Base-by-base conservation (phyloP, 2,888 invertebrate genomes). In the Dryobota labecula region DNA sequence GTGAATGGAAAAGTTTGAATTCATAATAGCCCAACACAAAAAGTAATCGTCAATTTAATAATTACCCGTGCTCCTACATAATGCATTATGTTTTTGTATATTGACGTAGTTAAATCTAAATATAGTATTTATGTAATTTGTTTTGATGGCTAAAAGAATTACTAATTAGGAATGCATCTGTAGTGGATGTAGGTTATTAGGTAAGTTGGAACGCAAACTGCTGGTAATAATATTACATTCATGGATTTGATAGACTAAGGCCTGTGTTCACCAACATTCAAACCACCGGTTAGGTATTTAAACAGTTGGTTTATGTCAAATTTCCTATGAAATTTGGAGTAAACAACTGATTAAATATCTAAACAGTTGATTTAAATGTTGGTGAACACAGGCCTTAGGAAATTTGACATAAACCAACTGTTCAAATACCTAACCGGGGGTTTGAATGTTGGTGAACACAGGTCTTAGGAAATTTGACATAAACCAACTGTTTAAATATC, bases 1-100 rank as follows among this genome's bases (percentile, higher is more conserved):
- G n/a, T n/a, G n/a, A 76, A 65, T 65, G 45, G 60, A 78, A 72
- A 76, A 60, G 15, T 72, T 61, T 13, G 43, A 60, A 33, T 64
- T 63, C 27, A 30, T 30, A 24, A 38, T 57, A 47, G 47, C n/a
- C 24, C 4, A 38, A 18, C n/a, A 30, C 36, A 47, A 38, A 70
- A n/a, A 36, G 2, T 43, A 8, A 13, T 61, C 13, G 43, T 24
- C 20, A 33, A 7, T n/a, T 43, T 60, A 60, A 43, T 43, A 2
- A 27, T 43, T 43, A 20, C 8, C 20, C 36, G 11, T 2, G 13
- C 1, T 6, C 6, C 27, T 49, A 0, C 70, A 36, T 54, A 15
- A 62, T 60, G 30, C 30, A 38, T 30, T 6, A 11, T 2, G 9
- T 78, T 72, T 65, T 76, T 63, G 30, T 71, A 0, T 1, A 36